These are phyloP conservation scores for Pantelozetes paolii DNA, from an alignment of 2,888 invertebrate species.

Conservation along the genomic window DNA sequence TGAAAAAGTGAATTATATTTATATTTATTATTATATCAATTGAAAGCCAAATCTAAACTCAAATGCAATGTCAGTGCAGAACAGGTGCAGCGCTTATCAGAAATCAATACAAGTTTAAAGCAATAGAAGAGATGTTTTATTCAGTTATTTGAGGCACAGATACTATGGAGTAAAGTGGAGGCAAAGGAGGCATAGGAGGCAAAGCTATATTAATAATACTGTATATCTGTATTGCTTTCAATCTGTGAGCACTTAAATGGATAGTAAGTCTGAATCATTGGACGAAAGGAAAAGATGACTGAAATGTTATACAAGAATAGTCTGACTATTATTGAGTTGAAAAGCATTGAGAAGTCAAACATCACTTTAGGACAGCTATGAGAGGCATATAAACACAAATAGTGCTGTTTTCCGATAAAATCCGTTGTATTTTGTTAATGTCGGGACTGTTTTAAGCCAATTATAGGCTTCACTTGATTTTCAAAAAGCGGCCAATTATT, in stretches of 20 bases:
- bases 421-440: constrained; percentile 15
- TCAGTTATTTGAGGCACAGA: constrained; percentile 18
- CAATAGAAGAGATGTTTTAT: neutral
- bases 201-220: constrained; percentile 33
- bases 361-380: constrained; percentile 16
- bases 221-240: constrained; percentile 23
- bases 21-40: constrained; percentile 1
- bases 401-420: constrained; percentile 31
- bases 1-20: constrained; percentile 29
- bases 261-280: constrained; percentile 30
- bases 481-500: constrained; percentile 32
- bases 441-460: constrained; percentile 28
- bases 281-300: neutral
- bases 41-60: neutral
- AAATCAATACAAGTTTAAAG: neutral
- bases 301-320: constrained; percentile 27
- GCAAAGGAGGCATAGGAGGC: neutral
- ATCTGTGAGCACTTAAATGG: constrained; percentile 29
- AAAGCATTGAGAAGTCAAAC: constrained; percentile 3
- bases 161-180: neutral
- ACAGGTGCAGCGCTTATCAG: constrained; percentile 6
- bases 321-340: constrained; percentile 12
- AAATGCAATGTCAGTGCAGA: neutral
- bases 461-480: constrained; percentile 32
- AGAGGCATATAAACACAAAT: constrained; percentile 26